Evolutionary conservation across 1,140 invertebrate genomes (phyloP), one percentile per base, ranked within the genome.

Genomic region (Diorhabda carinulata): DNA sequence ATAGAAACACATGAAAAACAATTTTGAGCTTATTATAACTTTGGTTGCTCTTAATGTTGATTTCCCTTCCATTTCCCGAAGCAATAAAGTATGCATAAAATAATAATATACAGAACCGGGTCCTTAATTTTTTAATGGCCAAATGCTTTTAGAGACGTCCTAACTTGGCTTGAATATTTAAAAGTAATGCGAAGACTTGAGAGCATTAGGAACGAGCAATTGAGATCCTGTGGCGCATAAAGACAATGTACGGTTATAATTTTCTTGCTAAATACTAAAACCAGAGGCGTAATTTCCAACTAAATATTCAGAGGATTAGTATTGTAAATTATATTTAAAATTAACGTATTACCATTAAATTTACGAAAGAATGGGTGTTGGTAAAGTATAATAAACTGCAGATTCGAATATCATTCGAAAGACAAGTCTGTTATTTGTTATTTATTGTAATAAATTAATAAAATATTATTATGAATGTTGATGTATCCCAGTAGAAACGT

Each of bases 101-200:
- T 80, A 80, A 79, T 80, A 79, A 80, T 80, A 76, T 77, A 77
- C 78, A 76, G 73, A 77, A 75, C 72, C 76, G 73, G 66, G 67
- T 70, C 77, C 77, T 78, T 81, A 81, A 81, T 81, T 81, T 81
- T 81, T 81, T 81, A 81, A 81, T 81, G 79, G 79, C 77, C 75
- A 79, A 80, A 81, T 81, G 79, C 79, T 81, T 81, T 81, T 81
- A 81, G 78, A 78, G 76, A 76, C 76, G 77, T 78, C 74, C 78
- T 74, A 73, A 78, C 76, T 73, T 75, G 61, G 72, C 72, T 72
- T 80, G 79, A 80, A 80, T 80, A 80, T 80, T 80, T 80, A 79
- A 80, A 79, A 79, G 78, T 79, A 77, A 78, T 76, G 74, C 72
- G 73, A 73, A 72, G 70, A 67, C 67, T 70, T 72, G 66, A 72